Conservation (phyloP, 2,113 vertebrate species). For the Stomatorhinus ivindoensis region DNA sequence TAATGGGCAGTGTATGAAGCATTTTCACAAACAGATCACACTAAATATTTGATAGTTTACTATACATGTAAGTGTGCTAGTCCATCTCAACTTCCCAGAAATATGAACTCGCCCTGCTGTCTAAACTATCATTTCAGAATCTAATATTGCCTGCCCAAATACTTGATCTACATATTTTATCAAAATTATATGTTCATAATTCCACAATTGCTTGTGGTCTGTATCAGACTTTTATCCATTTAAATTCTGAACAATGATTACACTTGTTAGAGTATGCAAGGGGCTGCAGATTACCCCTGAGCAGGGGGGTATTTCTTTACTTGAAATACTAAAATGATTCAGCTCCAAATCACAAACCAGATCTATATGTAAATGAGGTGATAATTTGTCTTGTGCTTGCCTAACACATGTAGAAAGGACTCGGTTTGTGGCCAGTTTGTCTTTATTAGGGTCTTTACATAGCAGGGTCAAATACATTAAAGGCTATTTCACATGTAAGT, state of each 20-base stretch:
- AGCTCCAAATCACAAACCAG: not conserved
- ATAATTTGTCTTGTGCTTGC: not conserved
- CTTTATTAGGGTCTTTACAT: slow-evolving; percentile 18
- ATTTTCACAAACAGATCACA: not conserved
- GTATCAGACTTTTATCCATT: not conserved
- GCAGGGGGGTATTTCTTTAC: not conserved
- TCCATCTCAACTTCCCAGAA: not conserved
- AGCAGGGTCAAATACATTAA: slow-evolving; percentile 12
- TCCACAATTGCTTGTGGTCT: not conserved
- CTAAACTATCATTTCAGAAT: not conserved
- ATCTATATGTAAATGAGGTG: not conserved
- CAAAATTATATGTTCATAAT: not conserved
- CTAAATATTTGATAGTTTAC: no score
- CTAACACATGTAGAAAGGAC: not conserved
- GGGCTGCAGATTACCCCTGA: not conserved
- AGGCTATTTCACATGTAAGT: not conserved
- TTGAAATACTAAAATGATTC: not conserved
- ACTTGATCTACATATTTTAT: not conserved
- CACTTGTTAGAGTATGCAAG: not conserved
- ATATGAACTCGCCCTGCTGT: not conserved
- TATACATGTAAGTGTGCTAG: not conserved
- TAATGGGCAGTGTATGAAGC: not conserved
- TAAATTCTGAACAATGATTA: not conserved
- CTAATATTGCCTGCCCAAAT: not conserved
- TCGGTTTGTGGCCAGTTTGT: not conserved